Conservation (phyloP, 2,888 invertebrate species). For the Noctua janthe region DNA sequence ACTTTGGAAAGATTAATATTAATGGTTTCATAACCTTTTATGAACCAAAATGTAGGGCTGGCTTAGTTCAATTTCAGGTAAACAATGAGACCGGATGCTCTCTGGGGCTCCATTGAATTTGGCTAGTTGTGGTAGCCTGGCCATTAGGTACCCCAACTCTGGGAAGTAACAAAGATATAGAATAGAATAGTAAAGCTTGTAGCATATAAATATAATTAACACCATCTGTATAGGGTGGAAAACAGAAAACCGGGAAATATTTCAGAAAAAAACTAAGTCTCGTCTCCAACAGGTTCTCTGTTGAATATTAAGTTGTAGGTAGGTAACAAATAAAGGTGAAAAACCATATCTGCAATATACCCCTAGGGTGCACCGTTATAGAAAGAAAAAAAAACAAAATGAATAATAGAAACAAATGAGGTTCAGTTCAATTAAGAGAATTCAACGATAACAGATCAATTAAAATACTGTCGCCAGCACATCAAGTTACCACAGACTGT, state of each 20-base stretch:
- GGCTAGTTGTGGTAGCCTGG: background rate
- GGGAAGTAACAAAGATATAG: background rate
- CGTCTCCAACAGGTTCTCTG: background rate
- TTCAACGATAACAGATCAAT: background rate
- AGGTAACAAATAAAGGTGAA: background rate
- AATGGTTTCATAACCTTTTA: background rate
- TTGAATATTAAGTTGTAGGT: background rate
- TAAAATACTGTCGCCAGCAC: background rate
- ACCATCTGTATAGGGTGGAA: no score
- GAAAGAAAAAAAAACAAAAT: background rate
- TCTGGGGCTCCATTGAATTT: background rate
- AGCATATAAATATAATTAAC: no score
- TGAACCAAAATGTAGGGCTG: background rate
- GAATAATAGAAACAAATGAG: background rate
- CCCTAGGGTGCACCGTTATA: rapidly evolving
- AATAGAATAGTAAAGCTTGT: background rate
- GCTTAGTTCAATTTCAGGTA: conserved; percentile 1
- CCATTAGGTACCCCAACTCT: background rate
- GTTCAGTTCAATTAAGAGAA: background rate
- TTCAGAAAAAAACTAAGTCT: no score
- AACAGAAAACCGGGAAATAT: no score
- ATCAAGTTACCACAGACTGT: no score
- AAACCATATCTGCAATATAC: background rate
- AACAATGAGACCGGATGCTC: background rate
- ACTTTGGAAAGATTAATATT: background rate